Conservation (phyloP, 2,113 vertebrate genomes). For the Myiopsitta monachus region DNA sequence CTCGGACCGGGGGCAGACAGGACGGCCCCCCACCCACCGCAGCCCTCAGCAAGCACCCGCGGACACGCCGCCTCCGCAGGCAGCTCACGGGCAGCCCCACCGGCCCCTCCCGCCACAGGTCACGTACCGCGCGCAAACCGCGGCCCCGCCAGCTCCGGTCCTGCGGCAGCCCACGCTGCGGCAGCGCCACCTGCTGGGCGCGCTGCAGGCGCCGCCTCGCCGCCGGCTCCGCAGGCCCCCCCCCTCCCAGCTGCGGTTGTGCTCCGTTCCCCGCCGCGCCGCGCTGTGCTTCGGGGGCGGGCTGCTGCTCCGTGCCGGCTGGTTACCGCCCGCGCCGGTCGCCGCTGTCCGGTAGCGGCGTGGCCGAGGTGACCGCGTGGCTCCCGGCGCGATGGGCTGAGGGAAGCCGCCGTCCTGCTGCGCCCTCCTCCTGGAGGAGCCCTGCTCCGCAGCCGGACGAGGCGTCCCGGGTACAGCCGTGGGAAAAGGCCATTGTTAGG, state of each 20-base stretch:
- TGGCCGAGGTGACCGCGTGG: no score
- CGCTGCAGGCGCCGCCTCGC: no score
- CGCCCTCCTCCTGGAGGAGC: no score
- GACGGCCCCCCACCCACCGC: background rate
- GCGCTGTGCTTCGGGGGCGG: rapidly evolving
- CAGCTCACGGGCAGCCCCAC: background rate
- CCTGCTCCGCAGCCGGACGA: rapidly evolving
- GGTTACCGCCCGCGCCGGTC: no score
- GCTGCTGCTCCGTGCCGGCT: background rate
- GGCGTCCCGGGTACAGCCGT: rapidly evolving
- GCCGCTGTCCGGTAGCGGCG: no score
- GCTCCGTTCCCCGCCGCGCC: rapidly evolving
- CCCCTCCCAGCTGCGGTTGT: no score
- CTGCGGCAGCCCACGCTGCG: background rate
- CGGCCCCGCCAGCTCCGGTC: background rate
- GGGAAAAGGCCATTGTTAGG: rapidly evolving
- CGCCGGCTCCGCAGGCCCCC: no score
- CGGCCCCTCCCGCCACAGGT: background rate
- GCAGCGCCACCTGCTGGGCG: background rate
- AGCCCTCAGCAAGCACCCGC: background rate
- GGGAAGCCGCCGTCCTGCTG: background rate
- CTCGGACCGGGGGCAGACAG: no score
- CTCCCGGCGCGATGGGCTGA: no score
- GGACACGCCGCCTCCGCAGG: no score
- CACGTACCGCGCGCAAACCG: background rate